These are phyloP conservation scores for Drosophila demipolita DNA, from an alignment of 2,888 invertebrate genomes.

Conservation along the genomic window DNA sequence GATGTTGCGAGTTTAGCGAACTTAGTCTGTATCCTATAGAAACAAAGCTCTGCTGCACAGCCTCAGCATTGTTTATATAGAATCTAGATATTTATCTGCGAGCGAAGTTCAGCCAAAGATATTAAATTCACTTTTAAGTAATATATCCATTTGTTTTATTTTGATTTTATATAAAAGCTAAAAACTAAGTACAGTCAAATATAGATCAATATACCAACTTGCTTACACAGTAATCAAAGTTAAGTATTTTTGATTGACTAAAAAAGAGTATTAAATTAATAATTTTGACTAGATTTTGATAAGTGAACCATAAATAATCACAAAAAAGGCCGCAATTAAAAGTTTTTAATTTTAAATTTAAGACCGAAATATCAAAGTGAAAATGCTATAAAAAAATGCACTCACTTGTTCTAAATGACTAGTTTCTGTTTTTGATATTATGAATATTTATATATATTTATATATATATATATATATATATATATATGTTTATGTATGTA, in stretches of 20 bases:
- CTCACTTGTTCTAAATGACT: constrained; percentile 34
- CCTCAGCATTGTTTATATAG: constrained; percentile 14
- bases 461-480: neutral
- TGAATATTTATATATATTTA: neutral
- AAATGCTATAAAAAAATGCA: constrained; percentile 28
- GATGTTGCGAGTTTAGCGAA: constrained; percentile 2
- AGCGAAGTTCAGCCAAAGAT: neutral
- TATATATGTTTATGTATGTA: constrained; percentile 20
- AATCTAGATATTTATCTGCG: neutral
- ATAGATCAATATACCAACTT: constrained; percentile 17
- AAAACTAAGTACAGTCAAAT: constrained; percentile 21
- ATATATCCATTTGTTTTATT: constrained; percentile 28
- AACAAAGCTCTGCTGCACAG: constrained; percentile 27
- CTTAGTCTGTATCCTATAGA: constrained; percentile 6
- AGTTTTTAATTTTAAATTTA: constrained; percentile 44
- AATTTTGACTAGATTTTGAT: constrained; percentile 72
- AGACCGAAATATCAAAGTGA: constrained; percentile 1
- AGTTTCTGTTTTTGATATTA: constrained; percentile 10
- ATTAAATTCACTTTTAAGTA: constrained; percentile 10
- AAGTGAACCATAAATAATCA: constrained; percentile 59
- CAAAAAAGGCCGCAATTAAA: constrained; percentile 69
- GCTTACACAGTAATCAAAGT: constrained; percentile 18
- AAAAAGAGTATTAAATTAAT: constrained; percentile 23
- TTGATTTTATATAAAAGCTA: constrained; percentile 17
- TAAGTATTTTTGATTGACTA: neutral